phyloP scores from a whole-genome alignment of 2,888 invertebrate species.

The Panopea generosa region DNA sequence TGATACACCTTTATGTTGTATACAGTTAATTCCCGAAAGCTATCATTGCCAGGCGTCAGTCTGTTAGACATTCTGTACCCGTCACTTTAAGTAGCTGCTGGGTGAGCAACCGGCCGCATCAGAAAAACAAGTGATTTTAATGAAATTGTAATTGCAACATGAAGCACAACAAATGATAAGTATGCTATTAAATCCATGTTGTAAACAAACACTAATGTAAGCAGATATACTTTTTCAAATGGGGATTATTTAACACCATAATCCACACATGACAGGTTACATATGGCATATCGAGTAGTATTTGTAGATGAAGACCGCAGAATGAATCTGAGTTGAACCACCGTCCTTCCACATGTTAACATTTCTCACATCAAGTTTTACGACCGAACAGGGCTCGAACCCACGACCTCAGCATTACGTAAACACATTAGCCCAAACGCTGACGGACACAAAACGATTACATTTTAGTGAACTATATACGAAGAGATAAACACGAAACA shows the following conservation, averaged over 20 bases:
- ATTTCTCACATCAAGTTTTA: slow-evolving; percentile 3
- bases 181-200: slow-evolving; percentile 2
- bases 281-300: slow-evolving; percentile 3
- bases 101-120: too few relatives aligned
- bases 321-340: neutral
- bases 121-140: slow-evolving; percentile 3
- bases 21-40: too few relatives aligned
- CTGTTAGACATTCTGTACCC: neutral
- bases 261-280: slow-evolving; percentile 3
- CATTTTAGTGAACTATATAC: slow-evolving; percentile 3
- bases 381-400: slow-evolving; percentile 1
- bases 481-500: slow-evolving; percentile 1
- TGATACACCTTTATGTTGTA: too few relatives aligned
- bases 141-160: slow-evolving; percentile 3
- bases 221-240: slow-evolving; percentile 2
- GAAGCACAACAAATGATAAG: slow-evolving; percentile 1
- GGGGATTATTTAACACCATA: slow-evolving; percentile 3
- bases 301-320: slow-evolving; percentile 1
- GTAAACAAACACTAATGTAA: slow-evolving; percentile 3
- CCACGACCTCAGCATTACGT: slow-evolving; percentile 1
- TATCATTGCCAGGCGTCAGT: too few relatives aligned
- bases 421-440: slow-evolving; percentile 3
- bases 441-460: neutral
- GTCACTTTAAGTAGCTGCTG: too few relatives aligned
- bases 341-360: slow-evolving; percentile 2